Conservation (phyloP, 92 coral and sea anemone genomes). For the Isaurus tuberculatus region DNA sequence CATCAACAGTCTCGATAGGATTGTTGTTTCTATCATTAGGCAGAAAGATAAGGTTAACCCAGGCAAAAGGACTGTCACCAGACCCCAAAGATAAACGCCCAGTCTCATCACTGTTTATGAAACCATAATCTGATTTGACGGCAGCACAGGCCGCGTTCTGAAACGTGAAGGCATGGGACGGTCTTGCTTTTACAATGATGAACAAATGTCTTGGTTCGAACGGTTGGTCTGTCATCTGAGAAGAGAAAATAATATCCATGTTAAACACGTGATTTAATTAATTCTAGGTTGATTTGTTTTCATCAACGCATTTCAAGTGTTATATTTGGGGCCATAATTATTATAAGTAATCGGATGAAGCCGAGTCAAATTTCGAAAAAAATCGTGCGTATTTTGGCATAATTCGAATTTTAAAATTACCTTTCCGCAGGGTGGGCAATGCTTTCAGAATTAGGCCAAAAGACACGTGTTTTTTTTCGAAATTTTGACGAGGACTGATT, state of each 20-base stretch:
- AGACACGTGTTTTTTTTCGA: too few relatives aligned
- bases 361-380: too few relatives aligned
- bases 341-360: too few relatives aligned
- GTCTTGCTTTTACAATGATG: neutral
- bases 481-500: too few relatives aligned
- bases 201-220: slow-evolving; percentile 2
- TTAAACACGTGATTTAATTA: neutral
- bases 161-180: slow-evolving; percentile 25
- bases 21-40: slow-evolving; percentile 11
- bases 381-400: too few relatives aligned
- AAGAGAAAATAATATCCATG: neutral
- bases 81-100: slow-evolving; percentile 34
- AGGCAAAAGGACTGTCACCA: neutral
- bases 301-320: too few relatives aligned
- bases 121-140: neutral
- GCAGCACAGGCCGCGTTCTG: neutral
- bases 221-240: neutral
- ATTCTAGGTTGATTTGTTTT: too few relatives aligned
- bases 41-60: neutral
- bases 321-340: too few relatives aligned
- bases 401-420: too few relatives aligned
- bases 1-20: neutral
- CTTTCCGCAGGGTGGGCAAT: too few relatives aligned
- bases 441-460: too few relatives aligned
- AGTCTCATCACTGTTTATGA: slow-evolving; percentile 21